These are phyloP conservation scores for Gobionotothen gibberifrons DNA, from an alignment of 2,797 vertebrate species.

Conservation along the genomic window DNA sequence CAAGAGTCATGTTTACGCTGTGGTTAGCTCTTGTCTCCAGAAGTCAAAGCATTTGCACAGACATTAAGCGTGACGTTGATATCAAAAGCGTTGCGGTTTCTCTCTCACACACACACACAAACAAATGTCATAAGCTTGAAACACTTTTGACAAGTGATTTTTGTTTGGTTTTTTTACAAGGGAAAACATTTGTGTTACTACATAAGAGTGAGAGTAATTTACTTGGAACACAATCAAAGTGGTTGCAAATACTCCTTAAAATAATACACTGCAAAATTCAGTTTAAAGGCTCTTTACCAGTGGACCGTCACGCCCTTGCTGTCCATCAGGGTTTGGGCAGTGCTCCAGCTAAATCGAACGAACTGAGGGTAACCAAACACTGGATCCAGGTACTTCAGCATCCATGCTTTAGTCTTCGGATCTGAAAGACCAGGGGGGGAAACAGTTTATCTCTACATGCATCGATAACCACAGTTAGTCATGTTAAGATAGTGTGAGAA, in stretches of 20 bases:
- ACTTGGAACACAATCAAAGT: neutral
- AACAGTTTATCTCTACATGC: neutral
- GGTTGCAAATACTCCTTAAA: neutral
- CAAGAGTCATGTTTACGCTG: slow-evolving; percentile 11
- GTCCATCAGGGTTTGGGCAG: slow-evolving; percentile 90
- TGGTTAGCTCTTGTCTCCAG: slow-evolving; percentile 22
- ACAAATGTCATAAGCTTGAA: slow-evolving; percentile 5
- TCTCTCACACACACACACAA: neutral
- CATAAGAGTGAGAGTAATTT: neutral
- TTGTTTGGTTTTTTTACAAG: neutral
- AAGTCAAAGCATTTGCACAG: slow-evolving; percentile 51
- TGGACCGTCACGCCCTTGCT: slow-evolving; percentile 83
- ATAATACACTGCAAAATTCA: neutral
- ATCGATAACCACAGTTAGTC: neutral
- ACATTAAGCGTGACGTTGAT: slow-evolving; percentile 33
- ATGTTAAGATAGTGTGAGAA: neutral
- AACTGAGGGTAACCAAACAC: slow-evolving; percentile 95
- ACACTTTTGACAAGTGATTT: neutral
- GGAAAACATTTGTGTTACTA: neutral
- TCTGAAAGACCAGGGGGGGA: slow-evolving; percentile 71
- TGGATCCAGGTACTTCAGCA: slow-evolving; percentile 87
- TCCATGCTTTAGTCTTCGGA: slow-evolving; percentile 92
- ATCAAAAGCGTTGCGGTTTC: slow-evolving; percentile 39
- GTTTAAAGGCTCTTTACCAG: slow-evolving; percentile 81
- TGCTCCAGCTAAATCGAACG: slow-evolving; percentile 96